Conservation (phyloP, 2,113 vertebrate species). For the Mohoua ochrocephala region DNA sequence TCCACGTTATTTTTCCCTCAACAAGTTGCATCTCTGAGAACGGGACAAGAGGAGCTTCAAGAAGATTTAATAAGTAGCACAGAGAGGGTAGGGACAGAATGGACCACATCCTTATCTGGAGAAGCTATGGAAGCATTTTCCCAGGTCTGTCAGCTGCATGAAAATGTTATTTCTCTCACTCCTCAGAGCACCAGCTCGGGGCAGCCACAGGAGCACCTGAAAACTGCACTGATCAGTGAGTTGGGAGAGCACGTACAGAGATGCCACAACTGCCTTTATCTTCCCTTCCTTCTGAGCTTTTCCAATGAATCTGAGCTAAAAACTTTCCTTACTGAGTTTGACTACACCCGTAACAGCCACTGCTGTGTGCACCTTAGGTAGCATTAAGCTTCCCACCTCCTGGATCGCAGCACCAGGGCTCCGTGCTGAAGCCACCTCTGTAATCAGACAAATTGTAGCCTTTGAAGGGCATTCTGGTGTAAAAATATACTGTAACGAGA, state of each 20-base stretch:
- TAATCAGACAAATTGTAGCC: background rate
- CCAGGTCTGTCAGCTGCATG: background rate
- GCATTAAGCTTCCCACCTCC: background rate
- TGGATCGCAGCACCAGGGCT: background rate
- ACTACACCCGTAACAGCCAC: background rate
- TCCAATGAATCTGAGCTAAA: background rate
- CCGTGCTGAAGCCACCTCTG: accelerated
- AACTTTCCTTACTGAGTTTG: background rate
- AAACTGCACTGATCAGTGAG: accelerated
- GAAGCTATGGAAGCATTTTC: background rate
- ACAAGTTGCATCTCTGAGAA: background rate
- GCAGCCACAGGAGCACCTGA: background rate
- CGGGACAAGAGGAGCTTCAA: background rate
- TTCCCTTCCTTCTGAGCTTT: background rate
- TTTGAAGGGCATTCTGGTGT: background rate
- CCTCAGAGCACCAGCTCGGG: background rate
- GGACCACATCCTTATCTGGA: background rate
- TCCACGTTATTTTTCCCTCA: background rate
- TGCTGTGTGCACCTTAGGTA: accelerated
- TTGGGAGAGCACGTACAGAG: background rate
- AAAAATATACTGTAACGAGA: background rate
- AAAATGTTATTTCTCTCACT: background rate
- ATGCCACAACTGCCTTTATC: background rate
- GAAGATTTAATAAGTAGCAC: background rate
- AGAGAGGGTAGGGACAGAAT: background rate